Evolutionary conservation across 2,888 invertebrate species (phyloP).

Genomic region (Drosophila koepferae): DNA sequence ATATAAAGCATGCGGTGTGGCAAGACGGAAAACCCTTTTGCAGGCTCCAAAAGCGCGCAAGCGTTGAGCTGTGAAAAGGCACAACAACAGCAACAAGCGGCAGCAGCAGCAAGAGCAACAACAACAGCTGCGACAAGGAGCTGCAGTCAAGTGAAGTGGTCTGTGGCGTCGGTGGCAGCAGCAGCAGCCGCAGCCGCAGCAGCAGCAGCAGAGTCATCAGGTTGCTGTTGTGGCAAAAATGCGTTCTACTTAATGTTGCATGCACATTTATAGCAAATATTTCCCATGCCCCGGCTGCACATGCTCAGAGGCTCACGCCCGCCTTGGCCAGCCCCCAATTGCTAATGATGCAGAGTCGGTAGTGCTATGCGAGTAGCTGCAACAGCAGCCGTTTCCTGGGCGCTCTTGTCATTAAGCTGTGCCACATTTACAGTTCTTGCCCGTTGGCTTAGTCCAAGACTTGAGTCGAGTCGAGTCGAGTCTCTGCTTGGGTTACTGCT

Average conservation of each 20-base stretch:
- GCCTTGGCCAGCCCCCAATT: slow-evolving; percentile 69
- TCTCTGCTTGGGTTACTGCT: slow-evolving; percentile 59
- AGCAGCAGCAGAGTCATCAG: slow-evolving; percentile 34
- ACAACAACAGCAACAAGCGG: slow-evolving; percentile 39
- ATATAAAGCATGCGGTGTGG: slow-evolving; percentile 53
- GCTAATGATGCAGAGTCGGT: slow-evolving; percentile 65
- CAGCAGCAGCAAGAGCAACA: slow-evolving; percentile 22
- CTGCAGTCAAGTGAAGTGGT: slow-evolving; percentile 11
- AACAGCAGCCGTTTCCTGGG: slow-evolving; percentile 46
- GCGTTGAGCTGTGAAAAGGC: slow-evolving; percentile 76
- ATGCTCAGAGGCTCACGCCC: slow-evolving; percentile 22
- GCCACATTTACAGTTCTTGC: slow-evolving; percentile 78
- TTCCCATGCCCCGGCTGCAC: slow-evolving; percentile 63
- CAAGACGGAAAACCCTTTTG: slow-evolving; percentile 59
- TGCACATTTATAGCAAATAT: slow-evolving; percentile 80
- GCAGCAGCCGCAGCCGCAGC: slow-evolving; percentile 48
- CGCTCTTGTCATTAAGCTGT: slow-evolving; percentile 76
- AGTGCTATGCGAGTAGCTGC: slow-evolving; percentile 24
- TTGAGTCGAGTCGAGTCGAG: slow-evolving; percentile 6
- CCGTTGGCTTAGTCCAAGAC: slow-evolving; percentile 55
- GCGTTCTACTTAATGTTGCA: slow-evolving; percentile 79
- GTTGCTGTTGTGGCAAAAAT: slow-evolving; percentile 61
- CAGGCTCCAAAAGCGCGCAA: slow-evolving; percentile 66
- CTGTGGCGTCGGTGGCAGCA: slow-evolving; percentile 10
- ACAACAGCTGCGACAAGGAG: slow-evolving; percentile 25